These are phyloP conservation scores for Hypanus sabinus DNA, from an alignment of 2,113 vertebrate genomes.

Conservation along the genomic window DNA sequence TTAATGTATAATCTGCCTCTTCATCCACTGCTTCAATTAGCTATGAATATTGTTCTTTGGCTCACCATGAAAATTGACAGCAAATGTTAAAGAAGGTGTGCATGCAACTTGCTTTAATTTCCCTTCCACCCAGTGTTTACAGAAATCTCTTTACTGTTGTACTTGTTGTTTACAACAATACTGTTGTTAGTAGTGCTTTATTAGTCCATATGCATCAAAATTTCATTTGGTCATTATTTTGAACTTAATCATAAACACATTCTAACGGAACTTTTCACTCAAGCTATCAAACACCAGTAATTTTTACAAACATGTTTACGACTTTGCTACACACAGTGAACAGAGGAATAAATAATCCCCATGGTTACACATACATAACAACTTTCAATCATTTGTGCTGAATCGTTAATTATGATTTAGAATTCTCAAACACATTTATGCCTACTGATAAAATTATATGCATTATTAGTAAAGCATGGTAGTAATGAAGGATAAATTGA, in stretches of 20 bases:
- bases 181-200: not conserved
- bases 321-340: not conserved
- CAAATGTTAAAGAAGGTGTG: not conserved
- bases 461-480: not conserved
- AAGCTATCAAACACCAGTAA: not conserved
- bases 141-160: not conserved
- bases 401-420: not conserved
- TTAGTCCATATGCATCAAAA: not conserved
- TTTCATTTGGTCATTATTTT: not conserved
- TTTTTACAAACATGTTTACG: not conserved
- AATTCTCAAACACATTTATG: not conserved
- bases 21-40: not conserved
- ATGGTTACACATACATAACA: not conserved
- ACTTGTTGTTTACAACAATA: not conserved
- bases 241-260: conserved; percentile 15
- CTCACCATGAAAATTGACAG: not conserved
- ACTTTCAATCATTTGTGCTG: not conserved
- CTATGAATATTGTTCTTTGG: not conserved
- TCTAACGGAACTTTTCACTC: not conserved
- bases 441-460: not conserved
- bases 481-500: not conserved
- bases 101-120: not conserved
- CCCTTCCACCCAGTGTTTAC: not conserved
- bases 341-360: not conserved
- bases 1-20: not conserved